Evolutionary conservation across 2,888 invertebrate species (phyloP), one percentile per base, ranked within the genome.

Genomic region (Drosophila maculinotata): DNA sequence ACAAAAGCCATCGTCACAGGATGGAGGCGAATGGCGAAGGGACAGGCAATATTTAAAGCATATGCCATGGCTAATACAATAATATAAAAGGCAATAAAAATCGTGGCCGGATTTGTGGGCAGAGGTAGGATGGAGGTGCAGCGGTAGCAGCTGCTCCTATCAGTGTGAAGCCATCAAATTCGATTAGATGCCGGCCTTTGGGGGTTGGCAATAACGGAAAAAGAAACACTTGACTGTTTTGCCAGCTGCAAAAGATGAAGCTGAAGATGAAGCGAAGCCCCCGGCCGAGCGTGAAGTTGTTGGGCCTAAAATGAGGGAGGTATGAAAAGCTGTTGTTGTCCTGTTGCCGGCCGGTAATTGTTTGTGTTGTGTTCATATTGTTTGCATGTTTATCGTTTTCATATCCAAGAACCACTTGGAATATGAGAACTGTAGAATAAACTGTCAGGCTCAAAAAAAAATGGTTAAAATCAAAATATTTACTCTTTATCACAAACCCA

Each of bases 161-260:
- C 89, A 89, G 88, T 89, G 89, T 88, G 84, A 89, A 90, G 83
- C 76, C 75, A 89, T 89, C 87, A 75, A 73, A 88, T 88, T 87
- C 89, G 87, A 87, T 87, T 88, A 89, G 89, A 73, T 66, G 66
- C 39, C 31, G 51, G 31, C 73, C 73, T 38, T 52, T 59, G 45
- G 69, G 66, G 58, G 75, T 53, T 58, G 70, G 75, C 70, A 74
- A 66, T 74, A 74, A 66, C 59, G 66, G 53, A 69, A 69, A 66
- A 41, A 54, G 58, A 76, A 76, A 71, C 81, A 81, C 81, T 81
- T 81, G 83, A 81, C 85, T 82, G 79, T 82, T 85, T 79, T 84
- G 82, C 67, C 85, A 81, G 81, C 81, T 81, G 81, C 77, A 82
- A 84, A 78, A 76, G 67, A 76, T 64, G 58, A 69, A 67, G 63